These are phyloP conservation scores for Beris chalybata DNA, from an alignment of 2,888 invertebrate genomes.

Conservation along the genomic window DNA sequence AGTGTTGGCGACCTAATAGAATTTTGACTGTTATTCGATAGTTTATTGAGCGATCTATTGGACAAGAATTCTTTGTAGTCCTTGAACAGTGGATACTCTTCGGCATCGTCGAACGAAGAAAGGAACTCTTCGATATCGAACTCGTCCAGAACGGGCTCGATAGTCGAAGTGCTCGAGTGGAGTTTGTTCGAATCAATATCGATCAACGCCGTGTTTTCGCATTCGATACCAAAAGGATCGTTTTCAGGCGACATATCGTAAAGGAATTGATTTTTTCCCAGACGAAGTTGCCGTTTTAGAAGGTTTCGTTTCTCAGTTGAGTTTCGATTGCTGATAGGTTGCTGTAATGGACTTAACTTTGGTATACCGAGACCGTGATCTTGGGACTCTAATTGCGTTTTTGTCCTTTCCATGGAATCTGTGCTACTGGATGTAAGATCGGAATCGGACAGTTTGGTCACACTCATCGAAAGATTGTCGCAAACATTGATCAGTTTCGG, in stretches of 20 bases:
- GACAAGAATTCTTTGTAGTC: constrained; percentile 55
- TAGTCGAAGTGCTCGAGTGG: constrained; percentile 42
- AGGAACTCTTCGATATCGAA: constrained; percentile 68
- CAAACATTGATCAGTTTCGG: constrained; percentile 70
- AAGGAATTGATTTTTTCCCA: constrained; percentile 55
- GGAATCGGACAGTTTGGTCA: constrained; percentile 54
- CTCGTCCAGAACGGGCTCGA: constrained; percentile 62
- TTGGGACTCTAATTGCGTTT: constrained; percentile 11
- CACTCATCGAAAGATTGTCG: constrained; percentile 68
- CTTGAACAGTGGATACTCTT: constrained; percentile 58
- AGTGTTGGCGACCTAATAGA: constrained; percentile 25
- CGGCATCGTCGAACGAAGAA: constrained; percentile 63
- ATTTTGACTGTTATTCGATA: constrained; percentile 33
- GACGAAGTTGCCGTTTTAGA: constrained; percentile 54
- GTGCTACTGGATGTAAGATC: constrained; percentile 36
- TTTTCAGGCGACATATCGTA: constrained; percentile 54
- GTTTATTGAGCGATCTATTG: constrained; percentile 36
- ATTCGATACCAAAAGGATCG: constrained; percentile 55
- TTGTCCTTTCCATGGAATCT: constrained; percentile 45
- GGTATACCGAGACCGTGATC: not conserved
- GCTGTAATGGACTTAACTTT: not conserved
- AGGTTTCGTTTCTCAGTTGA: constrained; percentile 46
- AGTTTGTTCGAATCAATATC: constrained; percentile 24
- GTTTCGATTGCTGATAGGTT: constrained; percentile 41
- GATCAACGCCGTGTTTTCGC: constrained; percentile 55